A percentile compares a stretch with the other conserved stretches of the same genome.
Conservation (phyloP, 2,113 vertebrate genomes). For the Thunnus maccoyii region DNA sequence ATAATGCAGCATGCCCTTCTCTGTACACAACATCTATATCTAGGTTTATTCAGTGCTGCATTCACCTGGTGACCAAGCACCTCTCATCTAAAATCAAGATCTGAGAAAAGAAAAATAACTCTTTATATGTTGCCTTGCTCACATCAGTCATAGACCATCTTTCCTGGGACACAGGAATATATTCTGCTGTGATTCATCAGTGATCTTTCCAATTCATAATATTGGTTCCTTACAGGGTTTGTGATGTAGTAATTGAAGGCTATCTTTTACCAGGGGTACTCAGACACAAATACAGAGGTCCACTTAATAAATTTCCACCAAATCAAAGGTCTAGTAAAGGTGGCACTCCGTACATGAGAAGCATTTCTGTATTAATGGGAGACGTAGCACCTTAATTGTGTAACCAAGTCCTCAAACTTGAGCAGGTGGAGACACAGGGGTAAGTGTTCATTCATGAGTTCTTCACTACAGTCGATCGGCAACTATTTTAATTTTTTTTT, state of each 20-base stretch:
- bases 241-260: conserved; percentile 18
- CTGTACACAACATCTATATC: conserved; percentile 16
- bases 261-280: no score
- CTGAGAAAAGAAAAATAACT: conserved; percentile 7
- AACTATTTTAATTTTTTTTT: no score
- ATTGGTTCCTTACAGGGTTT: neutral
- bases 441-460: no score
- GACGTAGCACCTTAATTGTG: no score
- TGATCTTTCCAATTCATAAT: neutral
- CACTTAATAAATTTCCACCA: no score
- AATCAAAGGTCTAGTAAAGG: no score
- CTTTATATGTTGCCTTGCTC: neutral
- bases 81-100: conserved; percentile 4
- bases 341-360: no score
- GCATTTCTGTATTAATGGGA: no score
- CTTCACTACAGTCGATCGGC: no score
- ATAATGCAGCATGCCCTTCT: conserved; percentile 12
- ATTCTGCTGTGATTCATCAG: conserved; percentile 13
- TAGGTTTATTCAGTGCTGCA: conserved; percentile 10
- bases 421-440: no score
- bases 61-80: conserved; percentile 3
- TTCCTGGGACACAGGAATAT: neutral
- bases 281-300: no score
- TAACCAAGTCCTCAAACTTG: no score
- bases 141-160: conserved; percentile 6